phyloP scores from a whole-genome alignment of 1,140 invertebrate species.

The Nymphalis io region DNA sequence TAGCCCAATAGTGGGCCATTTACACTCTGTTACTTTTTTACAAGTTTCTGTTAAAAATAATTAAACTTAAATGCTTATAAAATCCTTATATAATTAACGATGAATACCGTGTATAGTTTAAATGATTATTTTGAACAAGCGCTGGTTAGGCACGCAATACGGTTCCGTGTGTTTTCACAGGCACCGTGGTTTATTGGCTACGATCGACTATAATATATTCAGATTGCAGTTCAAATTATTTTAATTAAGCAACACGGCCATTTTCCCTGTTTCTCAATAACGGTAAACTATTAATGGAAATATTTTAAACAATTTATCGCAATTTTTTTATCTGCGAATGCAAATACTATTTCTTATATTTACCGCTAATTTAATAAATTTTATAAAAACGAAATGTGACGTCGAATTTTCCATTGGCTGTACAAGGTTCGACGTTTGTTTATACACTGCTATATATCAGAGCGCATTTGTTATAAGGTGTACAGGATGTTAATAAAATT shows the following conservation, averaged over 20 bases:
- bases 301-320: constrained; percentile 19
- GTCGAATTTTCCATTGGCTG: neutral
- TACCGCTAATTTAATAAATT: too few relatives aligned
- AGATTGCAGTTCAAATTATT: constrained; percentile 71
- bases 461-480: too few relatives aligned
- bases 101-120: too few relatives aligned
- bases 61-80: too few relatives aligned
- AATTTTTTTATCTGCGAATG: constrained; percentile 12
- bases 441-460: too few relatives aligned
- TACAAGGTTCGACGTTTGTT: too few relatives aligned
- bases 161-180: constrained; percentile 42
- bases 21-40: too few relatives aligned
- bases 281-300: constrained; percentile 31
- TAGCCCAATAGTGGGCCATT: too few relatives aligned
- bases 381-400: neutral
- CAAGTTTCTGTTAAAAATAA: too few relatives aligned
- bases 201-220: constrained; percentile 64
- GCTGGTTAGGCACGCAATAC: constrained; percentile 16
- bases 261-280: constrained; percentile 38
- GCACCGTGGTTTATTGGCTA: constrained; percentile 60
- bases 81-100: too few relatives aligned
- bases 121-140: too few relatives aligned
- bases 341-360: neutral
- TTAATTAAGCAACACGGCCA: constrained; percentile 65
- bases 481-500: too few relatives aligned